Conservation (phyloP, 2,113 vertebrate genomes). For the Crotalus horridus region DNA sequence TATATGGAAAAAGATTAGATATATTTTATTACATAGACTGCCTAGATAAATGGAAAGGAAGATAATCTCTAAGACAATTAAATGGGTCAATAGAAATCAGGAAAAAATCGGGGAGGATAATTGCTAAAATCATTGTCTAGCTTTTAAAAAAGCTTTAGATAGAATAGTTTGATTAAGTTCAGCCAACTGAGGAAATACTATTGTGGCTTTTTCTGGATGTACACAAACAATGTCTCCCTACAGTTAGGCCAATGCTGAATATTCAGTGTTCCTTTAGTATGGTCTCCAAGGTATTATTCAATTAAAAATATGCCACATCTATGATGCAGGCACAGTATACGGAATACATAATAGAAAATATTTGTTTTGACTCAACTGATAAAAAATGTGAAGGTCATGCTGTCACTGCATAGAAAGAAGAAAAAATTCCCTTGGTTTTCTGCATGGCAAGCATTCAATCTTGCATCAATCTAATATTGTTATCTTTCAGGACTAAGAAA, state of each 20-base stretch:
- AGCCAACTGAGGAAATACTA: neutral
- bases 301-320: neutral
- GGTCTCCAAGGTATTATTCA: neutral
- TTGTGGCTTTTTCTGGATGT: neutral
- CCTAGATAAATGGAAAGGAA: neutral
- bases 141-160: neutral
- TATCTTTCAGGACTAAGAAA: neutral
- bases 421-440: neutral
- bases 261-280: neutral
- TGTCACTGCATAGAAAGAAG: neutral
- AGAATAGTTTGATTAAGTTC: neutral
- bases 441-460: neutral
- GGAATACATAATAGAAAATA: neutral
- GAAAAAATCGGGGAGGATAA: neutral
- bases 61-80: slow-evolving; percentile 18
- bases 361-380: neutral
- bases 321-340: neutral
- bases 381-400: neutral
- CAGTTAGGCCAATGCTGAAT: neutral
- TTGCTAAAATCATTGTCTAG: slow-evolving; percentile 23
- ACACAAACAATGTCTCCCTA: neutral
- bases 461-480: neutral
- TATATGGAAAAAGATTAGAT: neutral
- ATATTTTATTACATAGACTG: neutral
- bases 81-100: slow-evolving; percentile 30